Evolutionary conservation across 1,140 invertebrate genomes (phyloP).

Genomic region (Calosoma granatense): DNA sequence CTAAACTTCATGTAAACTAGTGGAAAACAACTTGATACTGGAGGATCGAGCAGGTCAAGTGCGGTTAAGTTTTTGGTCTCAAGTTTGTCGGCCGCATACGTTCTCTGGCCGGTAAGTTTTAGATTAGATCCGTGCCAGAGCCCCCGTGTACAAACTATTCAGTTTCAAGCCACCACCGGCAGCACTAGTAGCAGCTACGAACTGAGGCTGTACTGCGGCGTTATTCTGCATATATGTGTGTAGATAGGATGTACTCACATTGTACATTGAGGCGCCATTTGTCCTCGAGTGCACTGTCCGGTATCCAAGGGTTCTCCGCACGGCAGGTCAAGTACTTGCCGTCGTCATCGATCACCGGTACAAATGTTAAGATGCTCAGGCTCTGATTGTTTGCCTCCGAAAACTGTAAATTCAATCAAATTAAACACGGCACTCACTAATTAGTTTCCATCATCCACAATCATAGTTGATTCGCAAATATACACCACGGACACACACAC

Average conservation of each 20-base stretch:
- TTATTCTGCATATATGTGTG: not conserved
- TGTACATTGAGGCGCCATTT: conserved; percentile 67
- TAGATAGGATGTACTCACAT: conserved; percentile 43
- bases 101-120: not conserved
- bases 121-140: not conserved
- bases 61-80: not conserved
- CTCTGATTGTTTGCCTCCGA: conserved; percentile 73
- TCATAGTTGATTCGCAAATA: conserved; percentile 14
- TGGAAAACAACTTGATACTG: too few species aligned
- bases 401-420: conserved; percentile 42
- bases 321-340: conserved; percentile 58
- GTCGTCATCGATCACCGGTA: conserved; percentile 58
- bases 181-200: not conserved
- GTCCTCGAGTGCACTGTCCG: conserved; percentile 70
- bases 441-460: conserved; percentile 13
- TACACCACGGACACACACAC: conserved; percentile 16
- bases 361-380: conserved; percentile 66
- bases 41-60: not conserved
- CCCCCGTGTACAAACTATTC: too few species aligned
- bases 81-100: not conserved
- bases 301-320: conserved; percentile 66
- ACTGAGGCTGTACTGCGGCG: not conserved
- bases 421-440: conserved; percentile 21
- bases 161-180: too few species aligned
- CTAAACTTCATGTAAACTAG: too few species aligned